Evolutionary conservation across 2,797 vertebrate genomes (phyloP).

Genomic region (Mareca strepera): DNA sequence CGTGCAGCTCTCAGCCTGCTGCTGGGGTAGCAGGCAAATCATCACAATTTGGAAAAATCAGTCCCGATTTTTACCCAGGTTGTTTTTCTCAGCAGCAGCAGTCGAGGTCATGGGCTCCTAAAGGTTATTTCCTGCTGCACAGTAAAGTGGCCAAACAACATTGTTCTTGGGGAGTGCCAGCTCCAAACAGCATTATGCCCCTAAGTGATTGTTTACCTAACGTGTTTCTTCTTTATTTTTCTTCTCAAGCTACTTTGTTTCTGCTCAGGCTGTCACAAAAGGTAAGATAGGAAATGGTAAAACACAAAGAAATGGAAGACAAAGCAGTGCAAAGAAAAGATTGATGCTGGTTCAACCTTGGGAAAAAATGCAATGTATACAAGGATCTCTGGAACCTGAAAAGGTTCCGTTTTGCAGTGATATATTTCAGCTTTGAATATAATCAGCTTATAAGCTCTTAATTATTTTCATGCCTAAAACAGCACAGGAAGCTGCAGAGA

Average conservation of each 20-base stretch:
- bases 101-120: background rate
- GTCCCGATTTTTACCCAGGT: background rate
- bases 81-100: background rate
- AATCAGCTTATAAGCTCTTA: background rate
- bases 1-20: background rate
- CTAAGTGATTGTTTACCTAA: background rate
- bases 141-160: background rate
- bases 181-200: background rate
- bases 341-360: background rate
- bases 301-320: background rate
- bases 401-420: background rate
- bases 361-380: rapidly evolving
- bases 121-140: conserved; percentile 36
- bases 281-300: background rate
- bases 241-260: background rate
- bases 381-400: background rate
- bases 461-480: background rate
- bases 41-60: background rate
- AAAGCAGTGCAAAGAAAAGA: background rate
- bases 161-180: conserved; percentile 7
- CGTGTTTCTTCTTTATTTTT: conserved; percentile 18
- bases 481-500: background rate
- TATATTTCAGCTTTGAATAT: background rate
- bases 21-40: background rate
- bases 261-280: background rate